Evolutionary conservation across 2,113 vertebrate species (phyloP), one percentile per base, ranked within the genome.

Genomic region (Coturnix japonica): DNA sequence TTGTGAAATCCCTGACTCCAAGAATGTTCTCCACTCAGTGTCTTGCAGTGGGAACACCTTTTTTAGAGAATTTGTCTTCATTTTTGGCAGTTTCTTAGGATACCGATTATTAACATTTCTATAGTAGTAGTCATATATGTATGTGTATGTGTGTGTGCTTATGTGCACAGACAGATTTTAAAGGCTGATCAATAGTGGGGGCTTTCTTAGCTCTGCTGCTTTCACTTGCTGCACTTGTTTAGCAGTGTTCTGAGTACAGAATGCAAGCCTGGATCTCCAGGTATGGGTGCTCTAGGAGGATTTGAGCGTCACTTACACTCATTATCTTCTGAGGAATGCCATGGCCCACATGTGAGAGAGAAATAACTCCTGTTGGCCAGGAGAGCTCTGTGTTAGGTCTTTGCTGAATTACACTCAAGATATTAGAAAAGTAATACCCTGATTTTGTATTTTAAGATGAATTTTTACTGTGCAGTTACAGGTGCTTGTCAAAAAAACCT

Each of bases 301-400:
- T 70, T 35, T 0, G 5, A 46, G 25, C 13, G 19, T 35, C n/a
- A 51, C 71, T 75, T 39, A 53, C 22, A 35, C 13, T 5, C 19
- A 3, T 30, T 57, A 9, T 37, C 13, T 20, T 71, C 43, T 39
- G 47, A 51, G 0, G 13, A 33, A 33, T 77, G 65, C 46, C 31
- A 6, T 3, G 2, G 21, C 63, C 71, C 0, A 0, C 51, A 28
- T 86, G 39, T 5, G n/a, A 23, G 21, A 25, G 23, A 41, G 41
- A 59, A 66, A n/a, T 82, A 31, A 9, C 31, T 56, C 10, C 21
- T 41, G 13, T 49, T 79, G 31, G 21, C 43, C 6, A 49, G 5
- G 26, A 1, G 11, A 85, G 23, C 23, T 71, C 77, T 74, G 69
- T 13, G 25, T 77, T 26, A 67, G 56, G 56, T 7, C 25, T 69